Conservation (phyloP, 2,888 invertebrate species). For the Eilema depressum region DNA sequence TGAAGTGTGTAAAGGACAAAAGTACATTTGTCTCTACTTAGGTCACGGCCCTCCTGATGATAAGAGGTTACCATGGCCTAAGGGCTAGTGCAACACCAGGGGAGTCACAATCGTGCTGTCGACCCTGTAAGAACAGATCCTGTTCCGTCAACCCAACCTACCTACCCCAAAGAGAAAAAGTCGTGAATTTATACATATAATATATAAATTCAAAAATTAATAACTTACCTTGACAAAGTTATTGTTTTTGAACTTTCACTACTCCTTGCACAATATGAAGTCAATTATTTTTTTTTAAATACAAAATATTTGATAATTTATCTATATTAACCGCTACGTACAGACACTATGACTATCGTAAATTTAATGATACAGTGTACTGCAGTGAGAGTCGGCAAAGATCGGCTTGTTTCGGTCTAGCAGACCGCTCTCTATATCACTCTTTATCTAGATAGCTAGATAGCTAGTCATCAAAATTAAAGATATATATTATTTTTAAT, state of each 20-base stretch:
- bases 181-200: not conserved
- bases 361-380: not conserved
- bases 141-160: no score
- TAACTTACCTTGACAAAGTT: not conserved
- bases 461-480: not conserved
- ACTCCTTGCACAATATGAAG: not conserved
- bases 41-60: no score
- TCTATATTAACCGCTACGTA: not conserved
- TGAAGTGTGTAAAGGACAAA: no score
- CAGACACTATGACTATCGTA: not conserved
- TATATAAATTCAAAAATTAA: not conserved
- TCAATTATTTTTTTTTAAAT: not conserved
- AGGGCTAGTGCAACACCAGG: no score
- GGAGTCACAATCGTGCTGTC: no score
- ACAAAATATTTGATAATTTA: not conserved
- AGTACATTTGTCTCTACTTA: no score
- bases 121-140: no score
- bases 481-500: not conserved
- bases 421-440: not conserved
- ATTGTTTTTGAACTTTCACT: not conserved
- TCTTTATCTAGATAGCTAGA: no score
- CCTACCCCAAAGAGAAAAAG: not conserved
- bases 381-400: not conserved
- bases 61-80: no score
- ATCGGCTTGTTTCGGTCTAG: not conserved